These are phyloP conservation scores for Drosophila nr. medialis DNA, from an alignment of 2,888 invertebrate genomes.

Conservation along the genomic window DNA sequence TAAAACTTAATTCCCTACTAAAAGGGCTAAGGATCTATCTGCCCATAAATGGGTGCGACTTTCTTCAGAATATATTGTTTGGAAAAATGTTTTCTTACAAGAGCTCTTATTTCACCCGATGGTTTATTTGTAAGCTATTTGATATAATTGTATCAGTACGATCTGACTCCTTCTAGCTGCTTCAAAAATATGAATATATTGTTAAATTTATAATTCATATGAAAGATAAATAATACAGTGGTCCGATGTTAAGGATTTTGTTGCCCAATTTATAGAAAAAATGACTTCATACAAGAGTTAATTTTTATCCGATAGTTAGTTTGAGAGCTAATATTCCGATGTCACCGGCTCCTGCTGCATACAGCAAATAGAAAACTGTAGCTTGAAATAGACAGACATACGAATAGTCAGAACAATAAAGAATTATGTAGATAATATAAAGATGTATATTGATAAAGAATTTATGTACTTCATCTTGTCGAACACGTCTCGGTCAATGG, in stretches of 20 bases:
- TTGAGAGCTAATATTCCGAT: too few relatives aligned
- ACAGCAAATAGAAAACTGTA: not conserved
- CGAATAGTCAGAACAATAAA: not conserved
- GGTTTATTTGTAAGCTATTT: not conserved
- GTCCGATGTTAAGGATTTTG: too few relatives aligned
- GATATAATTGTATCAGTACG: not conserved
- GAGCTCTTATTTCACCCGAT: not conserved
- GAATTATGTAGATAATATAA: not conserved
- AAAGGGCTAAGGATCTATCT: not conserved
- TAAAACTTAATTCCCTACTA: not conserved
- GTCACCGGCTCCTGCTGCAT: too few relatives aligned
- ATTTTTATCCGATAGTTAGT: too few relatives aligned
- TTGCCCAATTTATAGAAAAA: too few relatives aligned
- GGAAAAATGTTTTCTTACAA: not conserved
- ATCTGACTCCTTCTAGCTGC: not conserved
- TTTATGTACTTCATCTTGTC: not conserved
- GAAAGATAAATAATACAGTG: too few relatives aligned
- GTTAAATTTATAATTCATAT: not conserved
- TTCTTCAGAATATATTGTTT: not conserved
- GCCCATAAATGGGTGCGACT: not conserved
- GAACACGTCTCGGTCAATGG: not conserved
- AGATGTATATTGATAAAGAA: not conserved
- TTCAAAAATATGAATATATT: not conserved
- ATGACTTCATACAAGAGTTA: too few relatives aligned
- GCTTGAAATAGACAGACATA: not conserved